These are phyloP conservation scores for Leucopsar rothschildi DNA, from an alignment of 2,113 vertebrate species.

Conservation along the genomic window DNA sequence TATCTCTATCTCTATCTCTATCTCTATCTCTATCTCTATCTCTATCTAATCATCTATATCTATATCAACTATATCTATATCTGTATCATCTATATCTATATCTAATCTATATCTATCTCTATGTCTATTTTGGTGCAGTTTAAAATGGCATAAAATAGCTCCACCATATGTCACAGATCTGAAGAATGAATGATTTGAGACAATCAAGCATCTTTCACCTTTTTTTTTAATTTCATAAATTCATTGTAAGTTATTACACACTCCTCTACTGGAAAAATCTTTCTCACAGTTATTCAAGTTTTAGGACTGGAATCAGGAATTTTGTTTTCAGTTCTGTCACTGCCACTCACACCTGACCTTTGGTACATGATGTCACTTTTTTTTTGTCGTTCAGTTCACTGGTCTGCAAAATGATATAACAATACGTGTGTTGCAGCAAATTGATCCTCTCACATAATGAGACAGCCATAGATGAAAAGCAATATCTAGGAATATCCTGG, in stretches of 20 bases:
- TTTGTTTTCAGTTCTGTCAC: neutral
- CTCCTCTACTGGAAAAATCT: neutral
- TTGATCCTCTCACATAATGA: neutral
- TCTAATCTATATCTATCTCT: neutral
- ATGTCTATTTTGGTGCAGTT: neutral
- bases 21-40: no score
- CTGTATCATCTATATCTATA: no score
- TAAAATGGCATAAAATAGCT: neutral
- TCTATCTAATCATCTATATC: no score
- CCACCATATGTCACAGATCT: neutral
- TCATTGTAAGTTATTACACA: accelerated
- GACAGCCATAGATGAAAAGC: neutral
- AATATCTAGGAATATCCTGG: neutral
- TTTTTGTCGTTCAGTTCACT: neutral
- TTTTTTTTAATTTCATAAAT: neutral
- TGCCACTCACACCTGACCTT: neutral
- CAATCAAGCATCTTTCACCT: neutral
- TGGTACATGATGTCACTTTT: neutral
- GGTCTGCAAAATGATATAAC: neutral
- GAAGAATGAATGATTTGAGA: neutral
- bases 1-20: no score
- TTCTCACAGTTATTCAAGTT: neutral
- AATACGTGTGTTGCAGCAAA: neutral
- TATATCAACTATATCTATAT: no score
- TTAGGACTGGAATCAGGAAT: neutral